Base-by-base conservation (phyloP, 2,113 vertebrate genomes). In the Azemiops feae region DNA sequence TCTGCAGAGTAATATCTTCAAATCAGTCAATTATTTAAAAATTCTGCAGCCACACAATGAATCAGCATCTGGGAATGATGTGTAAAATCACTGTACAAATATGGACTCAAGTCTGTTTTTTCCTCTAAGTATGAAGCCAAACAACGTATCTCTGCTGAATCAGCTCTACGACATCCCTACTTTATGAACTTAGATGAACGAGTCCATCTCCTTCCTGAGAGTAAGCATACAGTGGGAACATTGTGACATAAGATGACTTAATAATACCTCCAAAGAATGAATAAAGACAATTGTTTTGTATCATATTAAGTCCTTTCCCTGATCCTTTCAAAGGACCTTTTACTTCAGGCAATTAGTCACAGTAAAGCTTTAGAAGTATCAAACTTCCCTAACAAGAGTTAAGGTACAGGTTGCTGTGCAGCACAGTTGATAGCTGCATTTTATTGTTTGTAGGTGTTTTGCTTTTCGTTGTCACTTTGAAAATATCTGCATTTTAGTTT, bases 151-250 rank as follows among this genome's bases (percentile, higher is more conserved):
- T 98, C 98, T 0, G 97, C 99, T 11, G 99, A 99, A 95, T 97
- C 95, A 0, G 98, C 99, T 58, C 97, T 99, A 92, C 98, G 27
- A 58, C 98, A 99, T 89, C 81, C 98, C 0, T 99, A 99, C 97
- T 99, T 99, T 97, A 98, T 95, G 93, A 98, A 97, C 93, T 97
- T 99, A 94, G 99, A 98, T 1, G 98, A 99, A 85, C 96, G 96
- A 0, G 97, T 99, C 53, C 98, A 98, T 86, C 98, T 98, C 91
- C 96, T 99, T 81, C 96, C 98, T 34, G 99, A 99, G 96, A 99
- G 99, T 99, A 97, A 99, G 99, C 97, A 58, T 45, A n/a, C 55
- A 45, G 22, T 18, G 20, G 6, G 34, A 64, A 5, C 34, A 89
- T 52, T 4, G 45, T 2, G 5, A 30, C 45, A 57, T 34, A 5